Percentiles rank a stretch among this genome's conserved stretches.
Conservation (phyloP, 2,888 invertebrate species). For the Notodonta ziczac region DNA sequence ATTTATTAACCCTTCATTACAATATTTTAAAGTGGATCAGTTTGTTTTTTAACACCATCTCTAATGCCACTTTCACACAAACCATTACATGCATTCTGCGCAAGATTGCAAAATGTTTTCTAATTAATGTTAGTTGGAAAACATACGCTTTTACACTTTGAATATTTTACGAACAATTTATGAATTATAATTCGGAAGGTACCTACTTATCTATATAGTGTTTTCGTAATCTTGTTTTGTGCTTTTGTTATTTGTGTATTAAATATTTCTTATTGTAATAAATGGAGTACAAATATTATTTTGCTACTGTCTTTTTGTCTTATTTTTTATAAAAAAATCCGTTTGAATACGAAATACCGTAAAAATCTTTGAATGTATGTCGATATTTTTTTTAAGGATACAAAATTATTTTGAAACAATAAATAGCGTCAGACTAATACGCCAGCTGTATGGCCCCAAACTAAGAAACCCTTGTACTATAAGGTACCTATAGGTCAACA, state of each 20-base stretch:
- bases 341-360: too few species aligned
- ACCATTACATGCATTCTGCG: background rate
- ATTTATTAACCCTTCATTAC: constrained; percentile 7
- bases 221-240: too few species aligned
- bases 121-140: constrained; percentile 16
- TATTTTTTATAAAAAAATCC: background rate
- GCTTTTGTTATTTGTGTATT: too few species aligned
- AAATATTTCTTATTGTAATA: background rate
- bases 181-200: background rate
- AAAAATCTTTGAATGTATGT: too few species aligned
- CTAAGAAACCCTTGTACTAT: too few species aligned
- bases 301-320: background rate
- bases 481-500: too few species aligned
- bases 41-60: constrained; percentile 13
- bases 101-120: constrained; percentile 15
- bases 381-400: too few species aligned
- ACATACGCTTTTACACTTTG: constrained; percentile 11
- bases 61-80: constrained; percentile 13
- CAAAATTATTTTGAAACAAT: too few species aligned
- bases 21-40: background rate
- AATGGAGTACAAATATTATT: background rate
- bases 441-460: too few species aligned
- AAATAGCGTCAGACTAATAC: too few species aligned
- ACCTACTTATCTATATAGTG: too few species aligned
- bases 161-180: constrained; percentile 27